Percentiles rank a stretch among this genome's conserved stretches.
Conservation (phyloP, 2,888 invertebrate genomes). For the Noctua janthe region DNA sequence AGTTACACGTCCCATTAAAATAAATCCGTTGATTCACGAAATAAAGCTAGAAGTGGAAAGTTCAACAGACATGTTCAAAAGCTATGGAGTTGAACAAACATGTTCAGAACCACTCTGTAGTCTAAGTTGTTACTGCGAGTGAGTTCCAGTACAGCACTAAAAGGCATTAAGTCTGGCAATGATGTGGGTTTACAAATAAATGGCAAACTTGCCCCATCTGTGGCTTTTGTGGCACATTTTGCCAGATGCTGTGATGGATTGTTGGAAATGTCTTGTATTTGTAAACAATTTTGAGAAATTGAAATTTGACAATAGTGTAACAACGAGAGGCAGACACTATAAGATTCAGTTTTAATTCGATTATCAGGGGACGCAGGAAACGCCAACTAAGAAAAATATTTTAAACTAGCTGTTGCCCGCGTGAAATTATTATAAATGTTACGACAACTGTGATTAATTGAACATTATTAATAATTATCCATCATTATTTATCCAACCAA, state of each 20-base stretch:
- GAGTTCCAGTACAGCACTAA: constrained; percentile 16
- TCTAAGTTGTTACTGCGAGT: constrained; percentile 14
- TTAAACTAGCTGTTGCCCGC: too few relatives aligned
- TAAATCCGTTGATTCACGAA: not conserved
- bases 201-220: constrained; percentile 14
- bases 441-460: too few relatives aligned
- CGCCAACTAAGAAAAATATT: too few relatives aligned
- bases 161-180: constrained; percentile 32
- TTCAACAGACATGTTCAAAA: constrained; percentile 1
- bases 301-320: too few relatives aligned
- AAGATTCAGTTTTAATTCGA: too few relatives aligned
- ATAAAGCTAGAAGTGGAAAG: constrained; percentile 9
- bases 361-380: too few relatives aligned
- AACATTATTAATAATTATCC: too few relatives aligned
- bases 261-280: not conserved
- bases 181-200: constrained; percentile 49
- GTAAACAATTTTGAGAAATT: too few relatives aligned
- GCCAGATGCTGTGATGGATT: constrained; percentile 5
- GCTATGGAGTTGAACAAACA: constrained; percentile 34
- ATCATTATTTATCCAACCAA: too few relatives aligned
- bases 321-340: too few relatives aligned
- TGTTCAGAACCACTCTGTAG: constrained; percentile 13
- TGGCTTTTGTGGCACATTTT: constrained; percentile 27
- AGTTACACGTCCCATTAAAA: not conserved
- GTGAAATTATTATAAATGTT: too few relatives aligned